Evolutionary conservation across 2,888 invertebrate species (phyloP), one percentile per base, ranked within the genome.

Genomic region (Nomada flava): DNA sequence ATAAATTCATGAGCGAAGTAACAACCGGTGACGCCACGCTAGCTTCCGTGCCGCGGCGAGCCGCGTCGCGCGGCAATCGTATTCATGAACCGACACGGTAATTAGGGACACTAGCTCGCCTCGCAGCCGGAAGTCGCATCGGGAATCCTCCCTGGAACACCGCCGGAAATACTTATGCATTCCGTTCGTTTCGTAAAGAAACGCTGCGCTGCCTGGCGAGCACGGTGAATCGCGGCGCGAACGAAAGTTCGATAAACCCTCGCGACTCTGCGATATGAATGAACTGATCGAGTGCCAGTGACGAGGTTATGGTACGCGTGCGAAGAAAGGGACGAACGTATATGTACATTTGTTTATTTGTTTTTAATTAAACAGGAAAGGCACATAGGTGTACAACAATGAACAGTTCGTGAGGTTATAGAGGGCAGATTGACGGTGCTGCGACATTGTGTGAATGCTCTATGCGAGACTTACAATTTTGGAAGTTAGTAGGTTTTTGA

Each of bases 11-110:
- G 93, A 93, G 93, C 92, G 88, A 84, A 87, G 91, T 92, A 93
- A 93, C 92, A 91, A 92, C 90, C 92, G 93, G 93, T 93, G 93
- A 93, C 93, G 93, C 93, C 93, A 93, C 92, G 93, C 92, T 92
- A 93, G 91, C 92, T 93, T 93, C 93, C 93, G 93, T 93, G 93
- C 92, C 90, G 91, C 88, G 76, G 70, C 67, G 79, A 70, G 74
- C 65, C 67, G 82, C 79, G 78, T 83, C 84, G 83, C 84, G 83
- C 85, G 83, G 93, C 93, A 92, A 93, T 93, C 92, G 93, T 93
- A 93, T 93, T 93, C 93, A 93, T 93, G 93, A 93, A 93, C 93
- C 93, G 93, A 93, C 93, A 93, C 93, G 93, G 93, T 93, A 93
- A 93, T 93, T 93, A 93, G 92, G 93, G 93, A 93, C 93, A 93